Base-by-base conservation (phyloP, 2,113 vertebrate genomes). In the Phylloscopus trochilus region DNA sequence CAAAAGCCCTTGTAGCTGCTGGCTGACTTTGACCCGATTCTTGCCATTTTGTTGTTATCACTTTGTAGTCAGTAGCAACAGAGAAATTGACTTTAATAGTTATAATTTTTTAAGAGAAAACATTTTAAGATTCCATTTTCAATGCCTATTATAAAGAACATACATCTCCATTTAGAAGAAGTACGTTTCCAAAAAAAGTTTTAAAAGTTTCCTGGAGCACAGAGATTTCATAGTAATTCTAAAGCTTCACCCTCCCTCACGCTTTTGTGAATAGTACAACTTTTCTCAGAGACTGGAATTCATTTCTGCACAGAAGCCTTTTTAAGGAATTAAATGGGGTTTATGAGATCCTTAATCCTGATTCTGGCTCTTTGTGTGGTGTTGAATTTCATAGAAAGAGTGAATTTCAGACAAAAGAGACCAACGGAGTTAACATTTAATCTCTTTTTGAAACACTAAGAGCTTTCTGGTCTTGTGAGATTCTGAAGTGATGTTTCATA, bases 341-440 rank as follows among this genome's bases (percentile, higher is more conserved):
- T 92, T 95, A 89, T 92, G 78, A 63, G 92, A 73, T 63, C 56
- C 82, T 83, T 95, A 95, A 95, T 96, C 87, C 92, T 81, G 68
- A 77, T 94, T 93, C 82, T 92, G 60, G 22, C 75, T 93, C 82
- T 94, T 83, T 92, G 60, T 86, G 56, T 56, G 30, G 90, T 47
- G 39, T 94, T 90, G 92, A 90, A 89, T 96, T 96, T 97, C 94
- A 83, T 41, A 83, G 78, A 58, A 83, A 80, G 72, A 87, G 51
- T 95, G 85, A 86, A 76, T 91, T 96, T 91, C 82, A 90, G 78
- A 96, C 75, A 93, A 86, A 95, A 83, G 79, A 91, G 64, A 77
- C 79, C 33, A 86, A 46, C 1, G 2, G 68, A 81, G 47, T 86
- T 94, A 90, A 74, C 53, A 70, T 95, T 88, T 95, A 93, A 91